phyloP scores from a whole-genome alignment of 1,140 invertebrate species.

The Procambarus virginalis region DNA sequence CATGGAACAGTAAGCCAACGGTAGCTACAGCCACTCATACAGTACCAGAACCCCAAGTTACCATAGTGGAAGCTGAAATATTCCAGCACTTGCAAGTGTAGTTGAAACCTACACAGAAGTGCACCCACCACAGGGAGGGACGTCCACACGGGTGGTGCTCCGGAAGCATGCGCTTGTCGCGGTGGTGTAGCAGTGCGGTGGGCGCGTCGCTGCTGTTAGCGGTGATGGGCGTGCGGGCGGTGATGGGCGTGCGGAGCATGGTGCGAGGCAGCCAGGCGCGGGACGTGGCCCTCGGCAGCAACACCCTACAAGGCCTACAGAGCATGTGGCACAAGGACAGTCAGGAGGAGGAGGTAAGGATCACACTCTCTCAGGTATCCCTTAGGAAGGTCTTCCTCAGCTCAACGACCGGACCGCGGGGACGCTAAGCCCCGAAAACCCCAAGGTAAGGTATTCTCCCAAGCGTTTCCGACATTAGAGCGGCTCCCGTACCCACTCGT shows the following conservation, averaged over 20 bases:
- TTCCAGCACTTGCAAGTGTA: too few species aligned
- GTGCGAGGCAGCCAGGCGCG: slow-evolving; percentile 30
- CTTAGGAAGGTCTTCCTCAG: too few species aligned
- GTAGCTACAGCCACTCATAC: not conserved
- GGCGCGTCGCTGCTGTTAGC: slow-evolving; percentile 22
- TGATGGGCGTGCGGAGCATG: slow-evolving; percentile 40
- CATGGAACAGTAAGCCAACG: too few species aligned
- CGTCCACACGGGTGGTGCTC: not conserved
- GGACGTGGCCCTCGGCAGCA: slow-evolving; percentile 48
- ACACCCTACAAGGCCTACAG: slow-evolving; percentile 36
- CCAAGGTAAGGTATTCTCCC: too few species aligned
- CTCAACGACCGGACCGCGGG: too few species aligned
- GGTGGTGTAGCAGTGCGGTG: slow-evolving; percentile 11
- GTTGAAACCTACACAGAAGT: too few species aligned
- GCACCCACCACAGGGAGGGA: too few species aligned
- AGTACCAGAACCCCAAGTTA: not conserved
- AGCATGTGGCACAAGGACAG: slow-evolving; percentile 47
- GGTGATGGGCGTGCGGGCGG: slow-evolving; percentile 2
- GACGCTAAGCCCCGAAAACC: too few species aligned
- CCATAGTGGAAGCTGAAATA: not conserved
- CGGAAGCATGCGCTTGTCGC: not conserved
- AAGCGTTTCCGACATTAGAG: too few species aligned
- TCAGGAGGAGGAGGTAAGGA: slow-evolving; percentile 50
- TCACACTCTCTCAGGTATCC: too few species aligned
- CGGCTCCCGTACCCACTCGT: too few species aligned